Percentiles rank a stretch among this genome's conserved stretches.
Conservation (phyloP, 92 coral and sea anemone genomes). For the Umimayanthus kanabou region DNA sequence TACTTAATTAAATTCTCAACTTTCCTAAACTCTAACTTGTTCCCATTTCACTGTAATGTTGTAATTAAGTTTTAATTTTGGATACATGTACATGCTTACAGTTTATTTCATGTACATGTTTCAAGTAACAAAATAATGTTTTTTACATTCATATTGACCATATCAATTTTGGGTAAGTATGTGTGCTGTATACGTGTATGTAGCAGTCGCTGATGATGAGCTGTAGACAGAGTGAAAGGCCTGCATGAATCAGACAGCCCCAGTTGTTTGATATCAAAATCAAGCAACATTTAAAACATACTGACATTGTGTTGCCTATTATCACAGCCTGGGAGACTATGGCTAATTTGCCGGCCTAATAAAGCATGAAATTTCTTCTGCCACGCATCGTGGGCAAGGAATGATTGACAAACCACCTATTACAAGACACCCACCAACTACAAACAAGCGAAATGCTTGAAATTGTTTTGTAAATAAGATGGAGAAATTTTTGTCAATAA, state of each 20-base stretch:
- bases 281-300: conserved; percentile 21
- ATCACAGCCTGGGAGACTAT: conserved; percentile 53
- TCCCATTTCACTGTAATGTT: too few species aligned
- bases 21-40: too few species aligned
- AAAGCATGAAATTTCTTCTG: conserved; percentile 46
- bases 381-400: conserved; percentile 44
- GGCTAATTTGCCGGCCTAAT: conserved; percentile 27
- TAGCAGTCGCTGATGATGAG: not conserved
- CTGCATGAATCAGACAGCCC: conserved; percentile 3
- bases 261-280: conserved; percentile 4
- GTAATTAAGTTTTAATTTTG: too few species aligned
- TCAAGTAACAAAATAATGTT: too few species aligned
- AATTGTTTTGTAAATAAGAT: conserved; percentile 34
- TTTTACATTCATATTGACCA: too few species aligned
- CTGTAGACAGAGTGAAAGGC: not conserved
- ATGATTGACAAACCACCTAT: conserved; percentile 10
- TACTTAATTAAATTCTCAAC: not conserved
- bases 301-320: conserved; percentile 69
- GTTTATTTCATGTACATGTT: not conserved
- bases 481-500: not conserved
- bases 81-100: not conserved
- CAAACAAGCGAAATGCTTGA: conserved; percentile 33
- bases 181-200: not conserved
- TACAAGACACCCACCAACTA: conserved; percentile 13
- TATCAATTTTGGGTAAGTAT: not conserved